These are phyloP conservation scores for Oasisia sp. DNA, from an alignment of 2,888 invertebrate genomes.

Conservation along the genomic window DNA sequence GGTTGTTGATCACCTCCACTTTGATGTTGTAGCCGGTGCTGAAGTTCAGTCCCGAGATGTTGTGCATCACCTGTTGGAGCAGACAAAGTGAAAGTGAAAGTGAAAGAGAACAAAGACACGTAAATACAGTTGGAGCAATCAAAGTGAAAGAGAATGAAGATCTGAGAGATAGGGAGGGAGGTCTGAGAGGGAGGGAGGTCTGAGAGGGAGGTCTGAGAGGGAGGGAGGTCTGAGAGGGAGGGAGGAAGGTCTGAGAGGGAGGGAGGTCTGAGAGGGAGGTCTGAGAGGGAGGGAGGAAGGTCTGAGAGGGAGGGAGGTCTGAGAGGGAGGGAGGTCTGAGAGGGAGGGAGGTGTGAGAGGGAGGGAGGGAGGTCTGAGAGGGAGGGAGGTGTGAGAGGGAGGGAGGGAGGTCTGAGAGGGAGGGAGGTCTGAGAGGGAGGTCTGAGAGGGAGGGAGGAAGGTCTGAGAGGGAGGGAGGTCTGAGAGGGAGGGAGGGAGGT, in stretches of 20 bases:
- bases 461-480: too few relatives aligned
- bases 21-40: slow-evolving; percentile 32
- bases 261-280: neutral
- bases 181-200: too few relatives aligned
- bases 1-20: slow-evolving; percentile 38
- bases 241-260: neutral
- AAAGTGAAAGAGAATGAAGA: neutral
- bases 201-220: neutral
- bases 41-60: slow-evolving; percentile 36
- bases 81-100: neutral
- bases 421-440: too few relatives aligned
- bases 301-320: too few relatives aligned
- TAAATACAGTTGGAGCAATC: too few relatives aligned
- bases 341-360: too few relatives aligned
- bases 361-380: neutral
- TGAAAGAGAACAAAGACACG: neutral
- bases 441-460: too few relatives aligned
- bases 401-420: too few relatives aligned
- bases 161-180: neutral
- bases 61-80: slow-evolving; percentile 18
- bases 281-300: too few relatives aligned
- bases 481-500: neutral
- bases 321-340: too few relatives aligned
- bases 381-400: neutral
- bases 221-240: too few relatives aligned